Base-by-base conservation (phyloP, 2,888 invertebrate genomes). In the Hedychridium roseum region DNA sequence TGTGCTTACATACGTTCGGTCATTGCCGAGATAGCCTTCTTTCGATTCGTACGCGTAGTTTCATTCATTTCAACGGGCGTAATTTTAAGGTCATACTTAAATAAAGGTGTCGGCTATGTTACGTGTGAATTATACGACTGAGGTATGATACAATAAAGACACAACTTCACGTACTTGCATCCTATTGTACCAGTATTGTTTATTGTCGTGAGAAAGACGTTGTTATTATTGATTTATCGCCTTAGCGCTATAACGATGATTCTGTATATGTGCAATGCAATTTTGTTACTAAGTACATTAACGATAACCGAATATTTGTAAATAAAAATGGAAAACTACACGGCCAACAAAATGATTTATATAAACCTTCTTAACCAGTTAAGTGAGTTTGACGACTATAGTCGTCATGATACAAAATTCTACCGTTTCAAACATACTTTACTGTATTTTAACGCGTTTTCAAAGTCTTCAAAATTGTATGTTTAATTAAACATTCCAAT, bases 271-370 rank as follows among this genome's bases (percentile, higher is more conserved):
- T 73, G 74, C 70, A 74, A 70, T 71, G 66, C 60, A 73, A 70
- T 74, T 75, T 74, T 75, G 74, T 75, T 75, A 75, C 72, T 54
- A 60, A 70, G 56, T 70, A 71, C 67, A 71, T 69, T 66, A 70
- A 68, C 56, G 58, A 73, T 69, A 68, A 69, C 65, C 61, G 55
- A 60, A 72, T 66, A 74, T 75, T 74, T 74, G 74, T 75, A 73
- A 75, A 75, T 75, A 74, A 74, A 74, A 52, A 57, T 56, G 34
- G 49, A 63, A 63, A 57, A 50, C 54, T 47, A 62, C 43, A 44
- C 37, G 41, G 47, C 40, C n/a, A n/a, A n/a, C n/a, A n/a, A n/a
- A n/a, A n/a, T n/a, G n/a, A n/a, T n/a, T n/a, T n/a, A n/a, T n/a
- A n/a, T n/a, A n/a, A n/a, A n/a, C n/a, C n/a, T n/a, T n/a, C n/a